Evolutionary conservation across 1,140 invertebrate genomes (phyloP).

Genomic region (Gryllus bimaculatus): DNA sequence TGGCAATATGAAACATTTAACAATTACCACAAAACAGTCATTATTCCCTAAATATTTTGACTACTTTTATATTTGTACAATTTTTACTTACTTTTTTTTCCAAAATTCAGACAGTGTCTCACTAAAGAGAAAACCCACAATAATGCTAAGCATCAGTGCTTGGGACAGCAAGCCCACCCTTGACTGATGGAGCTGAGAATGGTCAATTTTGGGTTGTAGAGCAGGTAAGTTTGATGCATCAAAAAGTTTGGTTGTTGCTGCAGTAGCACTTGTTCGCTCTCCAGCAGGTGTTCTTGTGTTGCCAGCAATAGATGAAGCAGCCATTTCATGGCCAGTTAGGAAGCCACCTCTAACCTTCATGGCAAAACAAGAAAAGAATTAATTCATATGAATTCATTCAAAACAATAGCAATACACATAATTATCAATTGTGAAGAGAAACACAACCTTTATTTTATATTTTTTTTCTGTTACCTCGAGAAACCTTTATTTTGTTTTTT

Average conservation of each 20-base stretch:
- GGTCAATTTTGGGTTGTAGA: slow-evolving; percentile 46
- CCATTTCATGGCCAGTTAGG: slow-evolving; percentile 39
- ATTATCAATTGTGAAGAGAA: no score
- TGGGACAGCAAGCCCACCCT: slow-evolving; percentile 77
- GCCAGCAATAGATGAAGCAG: slow-evolving; percentile 45
- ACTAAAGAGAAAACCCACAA: slow-evolving; percentile 78
- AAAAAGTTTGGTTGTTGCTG: slow-evolving; percentile 15
- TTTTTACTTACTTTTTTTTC: slow-evolving; percentile 67
- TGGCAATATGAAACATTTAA: background rate
- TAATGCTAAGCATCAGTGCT: slow-evolving; percentile 73
- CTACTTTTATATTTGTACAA: background rate
- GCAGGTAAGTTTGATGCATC: slow-evolving; percentile 19
- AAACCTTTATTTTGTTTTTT: no score
- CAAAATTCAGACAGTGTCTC: slow-evolving; percentile 85
- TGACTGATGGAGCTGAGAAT: slow-evolving; percentile 85
- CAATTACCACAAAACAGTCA: background rate
- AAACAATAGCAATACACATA: no score
- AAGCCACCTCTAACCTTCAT: slow-evolving; percentile 54
- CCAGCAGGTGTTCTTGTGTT: slow-evolving; percentile 31
- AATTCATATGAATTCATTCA: no score
- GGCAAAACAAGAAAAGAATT: background rate
- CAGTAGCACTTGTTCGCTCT: slow-evolving; percentile 23
- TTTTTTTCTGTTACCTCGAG: no score
- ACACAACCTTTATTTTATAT: no score
- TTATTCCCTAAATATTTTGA: background rate